These are phyloP conservation scores for Trypoxylus dichotomus DNA, from an alignment of 1,140 invertebrate genomes.

Conservation along the genomic window DNA sequence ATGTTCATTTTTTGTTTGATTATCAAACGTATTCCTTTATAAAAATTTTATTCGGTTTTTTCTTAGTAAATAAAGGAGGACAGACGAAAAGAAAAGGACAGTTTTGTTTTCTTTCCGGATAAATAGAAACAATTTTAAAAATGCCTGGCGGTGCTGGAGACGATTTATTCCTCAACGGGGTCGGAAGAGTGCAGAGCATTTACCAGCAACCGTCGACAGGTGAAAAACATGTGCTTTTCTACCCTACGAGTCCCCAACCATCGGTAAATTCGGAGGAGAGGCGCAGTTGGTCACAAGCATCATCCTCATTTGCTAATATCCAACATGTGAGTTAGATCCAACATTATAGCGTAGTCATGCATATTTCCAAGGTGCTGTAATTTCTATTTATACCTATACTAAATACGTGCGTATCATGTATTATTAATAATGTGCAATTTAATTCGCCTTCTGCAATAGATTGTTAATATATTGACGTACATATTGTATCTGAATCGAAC, in stretches of 20 bases:
- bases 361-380: not conserved
- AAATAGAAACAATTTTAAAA: constrained; percentile 6
- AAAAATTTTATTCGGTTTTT: no score
- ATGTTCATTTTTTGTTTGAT: no score
- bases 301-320: constrained; percentile 42
- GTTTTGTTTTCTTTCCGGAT: not conserved
- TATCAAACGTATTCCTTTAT: no score
- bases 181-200: constrained; percentile 47
- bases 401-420: not conserved
- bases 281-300: constrained; percentile 47
- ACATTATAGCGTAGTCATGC: not conserved
- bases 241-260: constrained; percentile 51
- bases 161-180: constrained; percentile 48
- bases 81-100: not conserved
- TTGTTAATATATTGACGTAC: no score
- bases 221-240: constrained; percentile 53
- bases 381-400: not conserved
- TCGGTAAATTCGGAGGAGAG: constrained; percentile 47
- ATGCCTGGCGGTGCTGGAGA: constrained; percentile 48
- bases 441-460: no score
- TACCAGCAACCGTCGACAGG: constrained; percentile 52
- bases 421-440: no score
- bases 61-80: no score
- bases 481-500: no score
- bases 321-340: constrained; percentile 39